Base-by-base conservation (phyloP, 1,140 invertebrate genomes). In the Platyscapa corneri region DNA sequence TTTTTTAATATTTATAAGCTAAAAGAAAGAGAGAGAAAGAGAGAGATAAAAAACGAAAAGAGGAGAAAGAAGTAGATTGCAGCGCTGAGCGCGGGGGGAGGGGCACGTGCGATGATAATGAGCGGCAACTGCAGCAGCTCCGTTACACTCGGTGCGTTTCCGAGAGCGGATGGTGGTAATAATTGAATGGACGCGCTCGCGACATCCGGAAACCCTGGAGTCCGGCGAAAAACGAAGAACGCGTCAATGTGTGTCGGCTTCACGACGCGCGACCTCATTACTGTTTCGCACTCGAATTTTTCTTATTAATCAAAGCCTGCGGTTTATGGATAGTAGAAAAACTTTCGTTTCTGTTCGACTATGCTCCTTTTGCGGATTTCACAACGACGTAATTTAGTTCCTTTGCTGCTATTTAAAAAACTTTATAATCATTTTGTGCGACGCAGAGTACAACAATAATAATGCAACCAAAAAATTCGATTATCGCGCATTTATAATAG, bases 101-200 rank as follows among this genome's bases (percentile, higher is more conserved):
- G 46, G 12, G 16, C 46, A 56, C 46, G 53, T n/a, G 77, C 76
- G 56, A 79, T 1, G 30, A 79, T 64, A 65, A 65, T 20, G 39
- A 70, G 64, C 20, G 20, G 5, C 37, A 20, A 1, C 65, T 20
- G 65, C 30, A 32, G 65, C 65, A 14, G 75, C 76, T 78, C 76
- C 49, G 64, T 42, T 76, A 81, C 84, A 72, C 70, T 76, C 34
- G 39, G 30, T 27, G 79, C 23, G 12, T 3, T 81, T 67, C 78
- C 70, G 49, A 53, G 83, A 85, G 78, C 84, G 84, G 84, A 85
- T 76, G 84, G 20, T 46, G 83, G 46, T 60, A 64, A 80, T 85
- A 85, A 85, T 85, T 81, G 76, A 79, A 76, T 56, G 46, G 67
- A 74, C 80, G 65, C 67, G 81, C 37, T 32, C 49, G 70, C 20